A percentile compares a stretch with the other conserved stretches of the same genome.
phyloP scores from a whole-genome alignment of 2,797 vertebrate species.

The Oreochromis mossambicus region DNA sequence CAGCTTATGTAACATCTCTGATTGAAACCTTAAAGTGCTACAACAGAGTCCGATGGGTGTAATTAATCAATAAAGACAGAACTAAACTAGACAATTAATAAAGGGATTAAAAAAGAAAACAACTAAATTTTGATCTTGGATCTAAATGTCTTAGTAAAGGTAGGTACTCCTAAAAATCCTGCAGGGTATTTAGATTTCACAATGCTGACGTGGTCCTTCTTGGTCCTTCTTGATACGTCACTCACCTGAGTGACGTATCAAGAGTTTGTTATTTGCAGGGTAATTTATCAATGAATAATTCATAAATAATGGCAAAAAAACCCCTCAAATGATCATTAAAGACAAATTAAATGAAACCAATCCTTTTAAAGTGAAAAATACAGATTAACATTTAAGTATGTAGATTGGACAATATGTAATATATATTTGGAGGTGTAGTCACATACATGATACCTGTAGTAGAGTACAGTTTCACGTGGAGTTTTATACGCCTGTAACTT shows the following conservation, averaged over 20 bases:
- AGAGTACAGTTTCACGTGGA: not conserved
- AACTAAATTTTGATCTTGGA: not conserved
- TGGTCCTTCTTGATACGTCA: too few species aligned
- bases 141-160: not conserved
- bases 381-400: not conserved
- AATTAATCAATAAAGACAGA: not conserved
- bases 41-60: not conserved
- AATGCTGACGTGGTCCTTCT: not conserved
- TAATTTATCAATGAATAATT: not conserved
- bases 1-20: not conserved
- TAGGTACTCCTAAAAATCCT: not conserved
- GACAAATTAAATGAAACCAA: not conserved
- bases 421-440: not conserved
- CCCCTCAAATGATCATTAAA: not conserved
- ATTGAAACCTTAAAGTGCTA: not conserved
- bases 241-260: not conserved
- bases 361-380: not conserved
- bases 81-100: not conserved
- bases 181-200: not conserved
- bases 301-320: not conserved
- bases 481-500: not conserved
- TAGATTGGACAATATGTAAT: not conserved
- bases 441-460: not conserved
- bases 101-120: accelerated
- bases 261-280: not conserved